A percentile compares a stretch with the other conserved stretches of the same genome.
phyloP scores from a whole-genome alignment of 92 coral and sea anemone species.

The Zoanthus sociatus region DNA sequence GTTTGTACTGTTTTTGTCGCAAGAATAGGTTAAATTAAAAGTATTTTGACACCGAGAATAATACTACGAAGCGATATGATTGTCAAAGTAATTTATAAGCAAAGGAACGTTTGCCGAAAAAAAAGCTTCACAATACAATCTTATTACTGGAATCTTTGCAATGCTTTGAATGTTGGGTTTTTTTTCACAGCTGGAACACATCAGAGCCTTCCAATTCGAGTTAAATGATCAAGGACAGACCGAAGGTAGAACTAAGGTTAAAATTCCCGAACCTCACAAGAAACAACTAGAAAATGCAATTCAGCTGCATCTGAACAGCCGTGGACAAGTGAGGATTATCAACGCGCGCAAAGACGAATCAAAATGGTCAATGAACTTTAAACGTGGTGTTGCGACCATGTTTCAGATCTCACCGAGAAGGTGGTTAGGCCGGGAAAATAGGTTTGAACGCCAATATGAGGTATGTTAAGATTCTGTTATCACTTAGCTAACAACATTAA shows the following conservation, averaged over 20 bases:
- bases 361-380: constrained; percentile 89
- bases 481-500: too few relatives aligned
- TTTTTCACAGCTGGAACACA: constrained; percentile 55
- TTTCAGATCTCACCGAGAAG: constrained; percentile 71
- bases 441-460: constrained; percentile 57
- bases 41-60: too few relatives aligned
- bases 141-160: too few relatives aligned
- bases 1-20: too few relatives aligned
- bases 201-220: constrained; percentile 49
- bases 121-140: too few relatives aligned
- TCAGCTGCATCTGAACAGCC: constrained; percentile 47
- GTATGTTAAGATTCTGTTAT: constrained; percentile 39
- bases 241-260: background rate
- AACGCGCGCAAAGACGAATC: constrained; percentile 64
- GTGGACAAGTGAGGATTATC: constrained; percentile 61
- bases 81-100: too few relatives aligned
- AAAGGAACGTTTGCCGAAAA: too few relatives aligned
- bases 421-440: background rate
- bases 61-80: too few relatives aligned
- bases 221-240: constrained; percentile 30
- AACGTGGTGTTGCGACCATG: constrained; percentile 82
- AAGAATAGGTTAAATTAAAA: too few relatives aligned
- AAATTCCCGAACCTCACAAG: constrained; percentile 43
- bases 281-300: constrained; percentile 61
- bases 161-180: too few relatives aligned